Evolutionary conservation across 2,888 invertebrate species (phyloP).

Genomic region (Clepsis dumicolana): DNA sequence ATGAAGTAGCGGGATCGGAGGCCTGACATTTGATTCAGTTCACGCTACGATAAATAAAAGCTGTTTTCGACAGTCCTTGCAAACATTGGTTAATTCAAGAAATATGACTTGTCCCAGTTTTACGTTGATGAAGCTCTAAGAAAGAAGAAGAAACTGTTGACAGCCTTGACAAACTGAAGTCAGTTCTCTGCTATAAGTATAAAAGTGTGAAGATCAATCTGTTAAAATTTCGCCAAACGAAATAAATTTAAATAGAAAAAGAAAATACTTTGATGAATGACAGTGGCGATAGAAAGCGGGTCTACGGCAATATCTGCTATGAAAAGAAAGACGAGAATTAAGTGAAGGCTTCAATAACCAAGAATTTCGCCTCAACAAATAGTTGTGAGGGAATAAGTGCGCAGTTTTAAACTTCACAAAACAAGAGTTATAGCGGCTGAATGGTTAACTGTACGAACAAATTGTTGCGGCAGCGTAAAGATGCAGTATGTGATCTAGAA

Average conservation of each 20-base stretch:
- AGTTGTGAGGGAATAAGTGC: neutral
- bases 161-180: neutral
- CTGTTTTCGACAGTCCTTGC: neutral
- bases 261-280: too few relatives aligned
- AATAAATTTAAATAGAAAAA: too few relatives aligned
- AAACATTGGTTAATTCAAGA: neutral
- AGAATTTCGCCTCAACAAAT: neutral
- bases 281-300: too few relatives aligned
- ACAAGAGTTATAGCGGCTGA: neutral
- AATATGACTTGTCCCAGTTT: neutral
- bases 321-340: too few relatives aligned
- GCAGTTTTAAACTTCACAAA: neutral
- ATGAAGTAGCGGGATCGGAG: too few relatives aligned
- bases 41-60: neutral
- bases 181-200: too few relatives aligned
- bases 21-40: neutral
- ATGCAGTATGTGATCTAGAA: neutral
- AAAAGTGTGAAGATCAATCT: too few relatives aligned
- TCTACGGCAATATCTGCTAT: too few relatives aligned
- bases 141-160: neutral
- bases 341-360: too few relatives aligned
- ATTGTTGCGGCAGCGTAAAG: neutral
- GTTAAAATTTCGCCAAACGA: too few relatives aligned
- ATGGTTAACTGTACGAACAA: neutral
- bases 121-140: neutral